These are phyloP conservation scores for Ramazzottius varieornatus DNA, from an alignment of 2,888 invertebrate genomes.

Conservation along the genomic window DNA sequence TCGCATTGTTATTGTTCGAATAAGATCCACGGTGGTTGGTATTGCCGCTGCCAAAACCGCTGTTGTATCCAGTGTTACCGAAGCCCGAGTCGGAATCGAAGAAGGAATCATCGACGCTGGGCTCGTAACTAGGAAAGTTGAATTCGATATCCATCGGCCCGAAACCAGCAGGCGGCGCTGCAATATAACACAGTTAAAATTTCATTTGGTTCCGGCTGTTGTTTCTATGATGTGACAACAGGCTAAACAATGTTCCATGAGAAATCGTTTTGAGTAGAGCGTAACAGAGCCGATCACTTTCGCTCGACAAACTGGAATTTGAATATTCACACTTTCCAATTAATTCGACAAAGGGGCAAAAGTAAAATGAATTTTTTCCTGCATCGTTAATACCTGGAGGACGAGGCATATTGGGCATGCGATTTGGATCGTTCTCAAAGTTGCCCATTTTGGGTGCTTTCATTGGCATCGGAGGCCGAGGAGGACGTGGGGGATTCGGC, in stretches of 20 bases:
- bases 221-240: too few relatives aligned
- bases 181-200: too few relatives aligned
- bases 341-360: too few relatives aligned
- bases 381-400: background rate
- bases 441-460: background rate
- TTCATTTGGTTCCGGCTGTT: too few relatives aligned
- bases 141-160: conserved; percentile 3
- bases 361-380: too few relatives aligned
- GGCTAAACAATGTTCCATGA: too few relatives aligned
- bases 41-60: background rate
- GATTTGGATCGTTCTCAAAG: background rate
- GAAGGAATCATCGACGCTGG: background rate
- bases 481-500: background rate
- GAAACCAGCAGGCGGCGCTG: background rate
- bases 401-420: background rate
- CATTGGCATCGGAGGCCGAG: background rate
- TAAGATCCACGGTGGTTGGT: background rate
- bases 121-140: background rate
- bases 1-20: background rate
- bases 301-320: too few relatives aligned
- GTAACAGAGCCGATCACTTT: too few relatives aligned
- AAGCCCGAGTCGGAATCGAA: background rate
- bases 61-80: background rate
- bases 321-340: too few relatives aligned
- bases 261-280: too few relatives aligned